Percentiles rank a stretch among this genome's conserved stretches.
Conservation (phyloP, 2,797 vertebrate genomes). For the Phalloptychus januarius region DNA sequence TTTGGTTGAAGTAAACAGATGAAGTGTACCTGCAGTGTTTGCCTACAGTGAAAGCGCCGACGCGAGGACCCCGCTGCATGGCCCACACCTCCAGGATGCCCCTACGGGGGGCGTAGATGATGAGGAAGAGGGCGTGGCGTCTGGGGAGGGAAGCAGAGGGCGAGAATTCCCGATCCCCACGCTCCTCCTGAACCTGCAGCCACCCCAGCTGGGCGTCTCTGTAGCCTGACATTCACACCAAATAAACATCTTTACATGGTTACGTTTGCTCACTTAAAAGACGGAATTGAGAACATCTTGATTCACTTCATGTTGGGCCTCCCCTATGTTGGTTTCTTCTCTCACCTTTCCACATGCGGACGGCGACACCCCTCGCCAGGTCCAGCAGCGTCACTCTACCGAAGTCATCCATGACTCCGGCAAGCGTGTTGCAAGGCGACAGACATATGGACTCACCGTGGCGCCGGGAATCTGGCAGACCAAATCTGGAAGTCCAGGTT, state of each 20-base stretch:
- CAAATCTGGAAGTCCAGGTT: conserved; percentile 82
- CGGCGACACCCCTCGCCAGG: conserved; percentile 87
- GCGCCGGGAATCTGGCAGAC: conserved; percentile 95
- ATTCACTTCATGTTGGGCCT: not conserved
- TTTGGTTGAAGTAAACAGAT: not conserved
- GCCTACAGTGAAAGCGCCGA: conserved; percentile 96
- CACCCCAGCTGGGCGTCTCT: conserved; percentile 97
- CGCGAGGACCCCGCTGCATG: conserved; percentile 93
- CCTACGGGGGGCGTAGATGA: conserved; percentile 94
- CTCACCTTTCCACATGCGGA: conserved; percentile 99
- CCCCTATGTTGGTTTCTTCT: no score
- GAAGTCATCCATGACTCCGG: conserved; percentile 96
- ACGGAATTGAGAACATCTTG: not conserved
- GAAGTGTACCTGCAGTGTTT: conserved; percentile 90
- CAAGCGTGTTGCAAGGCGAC: conserved; percentile 93
- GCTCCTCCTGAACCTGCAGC: conserved; percentile 92
- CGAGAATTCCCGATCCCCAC: conserved; percentile 86
- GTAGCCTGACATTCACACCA: conserved; percentile 82
- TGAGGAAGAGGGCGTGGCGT: conserved; percentile 93
- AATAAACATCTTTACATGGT: not conserved
- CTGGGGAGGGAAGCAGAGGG: conserved; percentile 86
- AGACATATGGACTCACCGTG: conserved; percentile 93
- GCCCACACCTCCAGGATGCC: conserved; percentile 98
- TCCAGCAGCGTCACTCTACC: conserved; percentile 93
- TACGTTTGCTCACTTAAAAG: not conserved